phyloP scores from a whole-genome alignment of 2,797 vertebrate species.

The Syncerus caffer region DNA sequence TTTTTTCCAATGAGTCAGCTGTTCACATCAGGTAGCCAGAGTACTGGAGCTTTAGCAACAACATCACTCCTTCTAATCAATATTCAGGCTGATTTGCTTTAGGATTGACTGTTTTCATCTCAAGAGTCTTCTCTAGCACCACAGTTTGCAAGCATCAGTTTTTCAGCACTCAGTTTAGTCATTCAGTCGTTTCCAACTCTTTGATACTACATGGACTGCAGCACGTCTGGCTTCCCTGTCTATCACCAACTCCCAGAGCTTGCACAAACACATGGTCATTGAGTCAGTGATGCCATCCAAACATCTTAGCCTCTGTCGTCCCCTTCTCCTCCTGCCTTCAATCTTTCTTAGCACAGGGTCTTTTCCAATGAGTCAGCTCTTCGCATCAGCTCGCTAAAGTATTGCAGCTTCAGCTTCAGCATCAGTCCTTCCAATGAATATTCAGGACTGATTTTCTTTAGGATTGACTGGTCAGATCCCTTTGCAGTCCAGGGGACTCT shows the following conservation, averaged over 20 bases:
- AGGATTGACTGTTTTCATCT: neutral
- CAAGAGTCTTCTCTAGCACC: neutral
- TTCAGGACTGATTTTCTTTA: neutral
- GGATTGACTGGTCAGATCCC: fast-evolving
- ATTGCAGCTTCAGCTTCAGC: neutral
- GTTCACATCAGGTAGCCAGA: neutral
- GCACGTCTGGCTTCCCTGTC: neutral
- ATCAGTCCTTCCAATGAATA: neutral
- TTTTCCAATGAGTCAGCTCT: neutral
- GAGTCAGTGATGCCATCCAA: neutral
- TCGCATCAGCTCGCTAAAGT: neutral
- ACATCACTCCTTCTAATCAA: neutral
- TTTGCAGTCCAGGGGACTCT: neutral
- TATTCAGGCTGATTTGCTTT: neutral
- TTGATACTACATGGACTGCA: neutral
- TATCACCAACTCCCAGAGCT: neutral
- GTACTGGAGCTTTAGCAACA: neutral
- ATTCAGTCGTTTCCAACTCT: neutral
- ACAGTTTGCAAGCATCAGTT: neutral
- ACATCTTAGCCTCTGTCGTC: neutral
- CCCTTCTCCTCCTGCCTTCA: neutral
- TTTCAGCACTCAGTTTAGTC: neutral
- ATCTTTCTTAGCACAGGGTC: neutral
- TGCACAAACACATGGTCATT: neutral
- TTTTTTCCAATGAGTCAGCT: neutral